A percentile compares a stretch with the other conserved stretches of the same genome.
These are phyloP conservation scores for Drosophila tristis DNA, from an alignment of 1,140 invertebrate species.

Conservation along the genomic window DNA sequence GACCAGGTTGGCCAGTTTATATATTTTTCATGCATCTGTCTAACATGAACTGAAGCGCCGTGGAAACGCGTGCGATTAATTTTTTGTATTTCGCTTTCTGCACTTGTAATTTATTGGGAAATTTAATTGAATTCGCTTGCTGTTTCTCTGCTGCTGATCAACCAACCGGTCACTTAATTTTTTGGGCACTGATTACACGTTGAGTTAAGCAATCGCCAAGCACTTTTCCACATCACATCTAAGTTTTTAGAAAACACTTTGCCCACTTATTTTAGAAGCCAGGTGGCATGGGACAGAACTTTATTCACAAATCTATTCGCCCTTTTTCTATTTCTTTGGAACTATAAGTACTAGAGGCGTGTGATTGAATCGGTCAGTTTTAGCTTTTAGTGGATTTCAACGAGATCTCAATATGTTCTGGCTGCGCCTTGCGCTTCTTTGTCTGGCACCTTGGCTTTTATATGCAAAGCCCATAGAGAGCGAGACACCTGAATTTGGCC, in stretches of 20 bases:
- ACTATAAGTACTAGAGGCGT: constrained; percentile 18
- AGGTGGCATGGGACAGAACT: not conserved
- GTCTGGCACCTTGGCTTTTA: not conserved
- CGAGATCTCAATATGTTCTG: not conserved
- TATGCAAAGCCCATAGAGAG: not conserved
- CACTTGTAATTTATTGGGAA: constrained; percentile 78
- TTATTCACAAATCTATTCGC: not conserved
- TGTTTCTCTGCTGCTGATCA: constrained; percentile 23
- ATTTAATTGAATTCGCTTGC: constrained; percentile 79
- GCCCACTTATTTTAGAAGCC: constrained; percentile 8
- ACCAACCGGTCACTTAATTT: constrained; percentile 61
- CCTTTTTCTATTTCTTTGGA: not conserved
- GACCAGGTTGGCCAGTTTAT: constrained; percentile 37
- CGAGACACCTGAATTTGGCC: not conserved
- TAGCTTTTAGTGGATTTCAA: not conserved
- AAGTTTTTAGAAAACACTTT: constrained; percentile 9
- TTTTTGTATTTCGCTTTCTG: constrained; percentile 41
- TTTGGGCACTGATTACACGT: constrained; percentile 50
- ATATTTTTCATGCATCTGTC: constrained; percentile 59
- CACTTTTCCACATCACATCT: constrained; percentile 3
- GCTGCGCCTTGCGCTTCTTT: not conserved
- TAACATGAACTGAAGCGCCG: constrained; percentile 47
- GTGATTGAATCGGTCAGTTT: not conserved
- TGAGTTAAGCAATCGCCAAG: constrained; percentile 46
- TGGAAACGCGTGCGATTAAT: constrained; percentile 43